A percentile compares a stretch with the other conserved stretches of the same genome.
Evolutionary conservation across 2,113 vertebrate genomes (phyloP).

Genomic region (Willisornis vidua): DNA sequence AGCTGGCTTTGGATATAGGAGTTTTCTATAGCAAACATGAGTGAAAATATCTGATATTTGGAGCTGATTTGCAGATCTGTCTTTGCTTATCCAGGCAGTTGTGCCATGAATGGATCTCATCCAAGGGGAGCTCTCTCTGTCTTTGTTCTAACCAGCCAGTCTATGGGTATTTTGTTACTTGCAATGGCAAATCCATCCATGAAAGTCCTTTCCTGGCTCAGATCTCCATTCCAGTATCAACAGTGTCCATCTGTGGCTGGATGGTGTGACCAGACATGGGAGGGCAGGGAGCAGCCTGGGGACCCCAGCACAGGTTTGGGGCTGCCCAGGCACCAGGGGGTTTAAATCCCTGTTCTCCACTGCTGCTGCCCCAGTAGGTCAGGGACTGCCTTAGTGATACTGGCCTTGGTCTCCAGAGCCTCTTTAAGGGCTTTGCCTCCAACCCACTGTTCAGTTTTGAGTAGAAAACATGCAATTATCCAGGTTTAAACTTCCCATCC

Average conservation of each 20-base stretch:
- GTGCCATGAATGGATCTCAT: neutral
- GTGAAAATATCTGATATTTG: neutral
- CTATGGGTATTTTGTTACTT: rapidly evolving
- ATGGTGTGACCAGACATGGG: rapidly evolving
- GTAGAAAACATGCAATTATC: neutral
- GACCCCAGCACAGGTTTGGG: rapidly evolving
- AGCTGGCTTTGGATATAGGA: neutral
- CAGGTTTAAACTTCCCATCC: neutral
- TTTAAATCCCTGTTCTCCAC: neutral
- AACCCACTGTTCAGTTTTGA: neutral
- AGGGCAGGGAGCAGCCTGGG: neutral
- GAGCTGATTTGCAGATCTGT: neutral
- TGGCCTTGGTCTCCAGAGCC: neutral
- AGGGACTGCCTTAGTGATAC: neutral
- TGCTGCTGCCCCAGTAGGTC: neutral
- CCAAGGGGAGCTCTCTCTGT: neutral
- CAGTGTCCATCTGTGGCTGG: rapidly evolving
- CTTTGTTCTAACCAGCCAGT: neutral
- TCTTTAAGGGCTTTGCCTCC: neutral
- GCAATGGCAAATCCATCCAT: neutral
- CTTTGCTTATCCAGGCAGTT: neutral
- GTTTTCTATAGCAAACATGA: neutral
- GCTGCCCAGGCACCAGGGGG: rapidly evolving
- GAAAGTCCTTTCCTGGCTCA: neutral
- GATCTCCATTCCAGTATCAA: rapidly evolving